Evolutionary conservation across 2,113 vertebrate genomes (phyloP), one percentile per base, ranked within the genome.

Genomic region (Channa argus): DNA sequence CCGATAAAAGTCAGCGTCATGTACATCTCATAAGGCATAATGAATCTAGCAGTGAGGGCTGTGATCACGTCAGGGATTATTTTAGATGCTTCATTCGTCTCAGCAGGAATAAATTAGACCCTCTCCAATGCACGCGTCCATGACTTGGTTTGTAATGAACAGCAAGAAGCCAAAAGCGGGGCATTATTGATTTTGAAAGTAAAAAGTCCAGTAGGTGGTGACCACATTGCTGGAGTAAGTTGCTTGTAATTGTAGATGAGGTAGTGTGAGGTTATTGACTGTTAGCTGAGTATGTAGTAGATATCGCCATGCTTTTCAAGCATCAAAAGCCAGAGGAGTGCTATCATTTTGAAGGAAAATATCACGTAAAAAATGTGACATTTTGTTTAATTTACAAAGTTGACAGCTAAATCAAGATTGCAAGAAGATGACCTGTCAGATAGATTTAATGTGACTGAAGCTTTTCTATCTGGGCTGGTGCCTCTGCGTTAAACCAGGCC

Each of bases 181-280:
- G 61, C 34, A 9, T 62, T 88, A 92, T 90, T 85, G 89, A 90
- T 92, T 77, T 24, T 49, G 33, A 74, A 85, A 71, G 58, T 81
- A 73, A 71, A 80, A 63, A 64, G 77, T 83, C 71, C 66, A 74
- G 79, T 55, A 50, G 70, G 79, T 36, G 50, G 67, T 62, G 34
- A 58, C 51, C 41, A 14, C 11, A 41, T 54, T 73, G 78, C 71
- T 77, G 71, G 60, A 63, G 69, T 74, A 85, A 90, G 86, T 89
- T 71, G 79, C 77, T 44, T 63, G 77, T 83, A 80, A 89, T 84
- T 77, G 80, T 51, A 1, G 46, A 71, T 52, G 63, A 85, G 61
- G 61, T 43, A 63, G 43, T 69, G 58, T 62, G 63, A 71, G 53
- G 68, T 61, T 83, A 86, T 83, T 72, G 80, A 85, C 73, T 56